Base-by-base conservation (phyloP, 2,888 invertebrate genomes). In the Calephelis perditalis region DNA sequence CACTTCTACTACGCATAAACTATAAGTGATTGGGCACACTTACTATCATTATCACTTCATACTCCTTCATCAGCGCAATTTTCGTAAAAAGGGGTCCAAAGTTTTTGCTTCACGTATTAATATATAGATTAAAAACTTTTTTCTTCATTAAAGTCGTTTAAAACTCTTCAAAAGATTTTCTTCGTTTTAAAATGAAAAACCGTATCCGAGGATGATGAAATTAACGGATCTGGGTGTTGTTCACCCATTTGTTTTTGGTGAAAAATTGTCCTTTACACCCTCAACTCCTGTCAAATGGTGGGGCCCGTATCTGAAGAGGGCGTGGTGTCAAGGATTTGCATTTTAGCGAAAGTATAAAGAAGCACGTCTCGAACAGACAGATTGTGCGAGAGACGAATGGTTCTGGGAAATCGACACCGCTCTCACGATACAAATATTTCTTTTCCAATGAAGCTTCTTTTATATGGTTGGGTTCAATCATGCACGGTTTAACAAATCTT, bases 291-390 rank as follows among this genome's bases (percentile, higher is more conserved):
- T 81, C 78, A 81, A 77, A 74, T 74, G 58, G 58, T 66, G 68
- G 70, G 71, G 66, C 68, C 70, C 70, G 65, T 59, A 65, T 72
- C 71, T 71, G 70, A 72, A 72, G 78, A 76, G 79, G 87, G 87
- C 86, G 87, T 84, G 85, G 82, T 82, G 79, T 79, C 81, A 79
- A 72, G 73, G 82, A 90, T 88, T 90, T 88, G 87, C 88, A 89
- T 88, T 84, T 88, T 83, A 86, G 87, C 84, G 84, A 81, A 83
- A 85, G 82, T 82, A 84, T 82, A 76, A 74, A 73, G 80, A 81
- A 81, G 79, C 84, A 80, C 83, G 89, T 87, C 88, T 68, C 67
- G 66, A 71, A 70, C 88, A 88, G 87, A 86, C 82, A 78, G 78
- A 85, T 84, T 83, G 78, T 72, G 76, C 71, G 71, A 66, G 78